These are phyloP conservation scores for Dyspetes luteomarginatus DNA, from an alignment of 2,888 invertebrate genomes.

Conservation along the genomic window DNA sequence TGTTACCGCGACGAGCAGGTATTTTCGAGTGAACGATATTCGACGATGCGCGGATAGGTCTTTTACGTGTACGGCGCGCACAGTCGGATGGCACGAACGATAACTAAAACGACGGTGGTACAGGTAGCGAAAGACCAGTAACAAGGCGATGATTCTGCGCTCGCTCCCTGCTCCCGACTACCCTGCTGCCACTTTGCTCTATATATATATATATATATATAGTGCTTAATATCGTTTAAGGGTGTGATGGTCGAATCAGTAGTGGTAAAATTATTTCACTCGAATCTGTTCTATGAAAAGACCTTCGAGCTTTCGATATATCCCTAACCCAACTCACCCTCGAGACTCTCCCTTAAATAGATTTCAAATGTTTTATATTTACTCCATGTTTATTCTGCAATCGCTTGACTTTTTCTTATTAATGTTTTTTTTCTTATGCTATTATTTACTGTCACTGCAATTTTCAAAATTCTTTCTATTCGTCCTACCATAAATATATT, in stretches of 20 bases:
- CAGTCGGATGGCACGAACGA: conserved; percentile 59
- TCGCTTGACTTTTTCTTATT: too few relatives aligned
- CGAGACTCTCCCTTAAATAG: too few relatives aligned
- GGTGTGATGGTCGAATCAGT: conserved; percentile 15
- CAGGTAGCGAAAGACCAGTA: conserved; percentile 63
- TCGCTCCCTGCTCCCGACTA: too few relatives aligned
- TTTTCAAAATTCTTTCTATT: too few relatives aligned
- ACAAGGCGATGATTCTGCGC: conserved; percentile 51
- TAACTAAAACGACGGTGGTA: conserved; percentile 51
- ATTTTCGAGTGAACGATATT: conserved; percentile 78
- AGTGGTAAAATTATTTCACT: background rate
- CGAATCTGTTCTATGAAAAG: too few relatives aligned
- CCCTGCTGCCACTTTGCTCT: conserved; percentile 20
- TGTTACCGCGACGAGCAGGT: conserved; percentile 78
- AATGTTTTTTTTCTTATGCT: too few relatives aligned
- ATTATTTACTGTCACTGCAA: too few relatives aligned
- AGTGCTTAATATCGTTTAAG: background rate
- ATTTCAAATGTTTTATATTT: too few relatives aligned
- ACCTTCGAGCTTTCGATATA: background rate
- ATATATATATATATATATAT: background rate
- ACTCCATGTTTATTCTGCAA: too few relatives aligned
- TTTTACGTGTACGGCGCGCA: conserved; percentile 64
- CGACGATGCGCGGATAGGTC: conserved; percentile 63
- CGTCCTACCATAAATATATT: too few relatives aligned
- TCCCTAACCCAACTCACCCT: too few relatives aligned